phyloP scores from a whole-genome alignment of 2,113 vertebrate species.

The Odobenus rosmarus region DNA sequence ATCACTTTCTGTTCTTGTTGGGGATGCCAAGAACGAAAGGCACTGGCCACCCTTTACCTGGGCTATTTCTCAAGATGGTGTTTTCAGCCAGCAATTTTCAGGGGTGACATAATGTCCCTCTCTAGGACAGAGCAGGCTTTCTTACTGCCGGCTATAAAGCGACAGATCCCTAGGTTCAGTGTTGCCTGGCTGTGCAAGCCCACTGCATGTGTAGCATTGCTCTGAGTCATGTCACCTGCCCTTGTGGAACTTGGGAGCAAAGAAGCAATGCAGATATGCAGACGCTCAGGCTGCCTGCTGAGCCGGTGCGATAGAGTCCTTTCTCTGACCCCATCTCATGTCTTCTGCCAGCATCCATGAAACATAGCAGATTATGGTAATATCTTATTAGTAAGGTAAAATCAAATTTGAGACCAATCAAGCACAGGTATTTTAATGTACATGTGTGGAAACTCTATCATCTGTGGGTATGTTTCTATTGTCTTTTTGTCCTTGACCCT shows the following conservation, averaged over 20 bases:
- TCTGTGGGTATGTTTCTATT: neutral
- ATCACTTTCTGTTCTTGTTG: neutral
- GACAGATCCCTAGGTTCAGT: neutral
- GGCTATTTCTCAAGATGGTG: neutral
- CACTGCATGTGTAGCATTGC: neutral
- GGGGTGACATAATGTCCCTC: neutral
- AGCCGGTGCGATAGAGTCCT: neutral
- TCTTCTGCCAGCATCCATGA: neutral
- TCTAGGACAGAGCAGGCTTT: neutral
- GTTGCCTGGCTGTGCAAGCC: neutral
- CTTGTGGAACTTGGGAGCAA: neutral
- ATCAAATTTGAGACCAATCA: neutral
- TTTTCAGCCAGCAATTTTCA: neutral
- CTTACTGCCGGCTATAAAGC: neutral
- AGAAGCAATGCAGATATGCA: neutral
- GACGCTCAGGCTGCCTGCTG: neutral
- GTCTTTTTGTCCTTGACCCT: neutral
- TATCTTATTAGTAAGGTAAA: neutral
- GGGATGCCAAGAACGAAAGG: neutral
- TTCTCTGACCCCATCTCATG: neutral
- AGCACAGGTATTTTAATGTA: neutral
- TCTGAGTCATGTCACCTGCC: neutral
- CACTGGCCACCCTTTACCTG: neutral
- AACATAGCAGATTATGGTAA: neutral
- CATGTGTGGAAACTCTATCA: neutral